Base-by-base conservation (phyloP, 2,888 invertebrate species). In the Hoplodrina ambigua region DNA sequence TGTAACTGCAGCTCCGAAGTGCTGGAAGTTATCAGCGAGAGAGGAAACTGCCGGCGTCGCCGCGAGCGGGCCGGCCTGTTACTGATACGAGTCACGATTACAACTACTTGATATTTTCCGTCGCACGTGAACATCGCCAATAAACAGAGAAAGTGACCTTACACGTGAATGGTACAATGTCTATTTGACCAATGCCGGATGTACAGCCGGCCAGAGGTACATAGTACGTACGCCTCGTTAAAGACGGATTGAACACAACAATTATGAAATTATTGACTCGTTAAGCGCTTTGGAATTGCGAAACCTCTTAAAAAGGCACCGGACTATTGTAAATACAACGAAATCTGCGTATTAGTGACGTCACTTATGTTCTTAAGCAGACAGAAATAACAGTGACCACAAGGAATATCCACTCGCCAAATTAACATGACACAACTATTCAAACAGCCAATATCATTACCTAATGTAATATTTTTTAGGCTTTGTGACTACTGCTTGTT, bases 231-330 rank as follows among this genome's bases (percentile, higher is more conserved):
- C 49, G 55, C n/a, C 49, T 71, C 19, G 25, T 65, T 72, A 25
- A 59, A 65, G 37, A 50, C 41, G 25, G 41, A 69, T 70, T 63
- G 58, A 66, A 49, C 57, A 54, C 49, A 62, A 69, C 71, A 30
- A 58, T 79, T 73, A 57, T 54, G 56, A 73, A 63, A 83, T 66
- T 70, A 69, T 85, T 69, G 76, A 83, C 60, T 66, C 59, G 17
- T 61, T 59, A 56, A 66, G 52, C 44, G 57, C 44, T 57, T 46
- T 58, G 55, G 30, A 33, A 63, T 77, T 74, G 52, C 65, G 55
- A 69, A 80, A 65, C 58, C 25, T 69, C 60, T 56, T 74, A 67
- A 64, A 77, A 81, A 62, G 57, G 53, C 49, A 59, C 13, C 33
- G 58, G 13, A 17, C 25, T 54, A 20, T 70, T 72, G 54, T 72